Percentiles rank a stretch among this genome's conserved stretches.
phyloP scores from a whole-genome alignment of 2,797 vertebrate genomes.

The Fundulus diaphanus region DNA sequence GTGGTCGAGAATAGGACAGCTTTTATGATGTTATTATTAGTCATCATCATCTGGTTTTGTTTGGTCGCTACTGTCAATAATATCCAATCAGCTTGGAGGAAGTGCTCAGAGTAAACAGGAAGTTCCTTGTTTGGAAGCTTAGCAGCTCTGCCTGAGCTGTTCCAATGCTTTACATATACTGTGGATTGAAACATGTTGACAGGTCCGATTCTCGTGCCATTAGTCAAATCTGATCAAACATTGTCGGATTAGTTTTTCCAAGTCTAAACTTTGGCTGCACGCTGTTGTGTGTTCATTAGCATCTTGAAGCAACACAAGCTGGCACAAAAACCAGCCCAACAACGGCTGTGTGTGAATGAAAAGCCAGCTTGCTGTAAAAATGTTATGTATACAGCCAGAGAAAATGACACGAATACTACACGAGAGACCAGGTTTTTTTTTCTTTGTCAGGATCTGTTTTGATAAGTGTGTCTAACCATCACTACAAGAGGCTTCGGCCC shows the following conservation, averaged over 20 bases:
- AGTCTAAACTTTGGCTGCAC: neutral
- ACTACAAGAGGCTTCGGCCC: neutral
- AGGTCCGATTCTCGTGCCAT: neutral
- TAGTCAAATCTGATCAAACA: slow-evolving; percentile 24
- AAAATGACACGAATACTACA: neutral
- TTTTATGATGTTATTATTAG: neutral
- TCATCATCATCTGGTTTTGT: slow-evolving; percentile 22
- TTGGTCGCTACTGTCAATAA: slow-evolving; percentile 44
- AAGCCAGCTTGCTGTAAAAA: neutral
- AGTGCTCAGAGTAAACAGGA: slow-evolving; percentile 67
- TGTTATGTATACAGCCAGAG: neutral
- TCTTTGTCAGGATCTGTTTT: neutral
- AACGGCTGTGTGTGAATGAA: neutral
- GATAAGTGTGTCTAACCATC: neutral
- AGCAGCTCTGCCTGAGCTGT: slow-evolving; percentile 7
- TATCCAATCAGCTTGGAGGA: slow-evolving; percentile 56
- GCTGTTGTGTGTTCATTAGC: neutral
- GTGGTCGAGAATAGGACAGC: neutral
- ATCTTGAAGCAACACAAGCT: neutral
- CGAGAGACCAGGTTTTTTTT: neutral
- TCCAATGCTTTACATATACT: slow-evolving; percentile 2
- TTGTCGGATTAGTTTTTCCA: slow-evolving; percentile 31
- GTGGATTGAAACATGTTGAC: neutral
- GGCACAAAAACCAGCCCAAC: neutral
- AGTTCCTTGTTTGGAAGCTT: slow-evolving; percentile 53